Evolutionary conservation across 2,797 vertebrate genomes (phyloP).

Genomic region (Tauraco hartlaubi): DNA sequence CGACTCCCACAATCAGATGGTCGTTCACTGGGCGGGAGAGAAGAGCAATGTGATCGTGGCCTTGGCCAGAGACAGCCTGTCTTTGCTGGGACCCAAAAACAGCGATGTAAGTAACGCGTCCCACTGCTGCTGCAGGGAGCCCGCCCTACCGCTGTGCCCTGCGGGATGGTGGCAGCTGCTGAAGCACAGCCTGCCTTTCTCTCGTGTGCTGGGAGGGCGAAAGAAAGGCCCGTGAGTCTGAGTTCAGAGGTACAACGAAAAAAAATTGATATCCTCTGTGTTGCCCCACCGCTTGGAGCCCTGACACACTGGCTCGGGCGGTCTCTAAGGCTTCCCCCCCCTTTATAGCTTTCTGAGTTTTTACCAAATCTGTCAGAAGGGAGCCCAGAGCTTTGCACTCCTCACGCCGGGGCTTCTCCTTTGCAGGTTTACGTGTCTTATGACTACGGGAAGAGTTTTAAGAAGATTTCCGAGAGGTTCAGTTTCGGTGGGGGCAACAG

Average conservation of each 20-base stretch:
- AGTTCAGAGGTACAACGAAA: neutral
- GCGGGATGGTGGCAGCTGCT: neutral
- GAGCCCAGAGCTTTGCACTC: neutral
- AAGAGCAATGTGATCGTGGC: slow-evolving; percentile 97
- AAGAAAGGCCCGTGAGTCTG: neutral
- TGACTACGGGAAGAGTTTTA: slow-evolving; percentile 92
- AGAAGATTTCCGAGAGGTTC: slow-evolving; percentile 88
- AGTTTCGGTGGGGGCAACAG: slow-evolving; percentile 78
- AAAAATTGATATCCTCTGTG: neutral
- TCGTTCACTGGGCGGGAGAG: slow-evolving; percentile 98
- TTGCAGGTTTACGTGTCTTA: slow-evolving; percentile 94
- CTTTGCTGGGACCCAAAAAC: slow-evolving; percentile 87
- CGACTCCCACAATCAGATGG: slow-evolving; percentile 98
- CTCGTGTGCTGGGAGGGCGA: neutral
- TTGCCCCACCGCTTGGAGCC: neutral
- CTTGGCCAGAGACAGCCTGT: slow-evolving; percentile 92
- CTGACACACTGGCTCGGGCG: neutral
- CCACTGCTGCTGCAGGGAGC: accelerated
- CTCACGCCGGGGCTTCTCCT: neutral
- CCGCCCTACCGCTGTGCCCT: no score
- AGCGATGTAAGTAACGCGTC: slow-evolving; percentile 87
- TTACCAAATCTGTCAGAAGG: neutral
- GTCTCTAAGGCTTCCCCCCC: neutral
- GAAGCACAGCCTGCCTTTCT: neutral
- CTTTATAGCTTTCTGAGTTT: neutral